Base-by-base conservation (phyloP, 2,888 invertebrate species). In the Beris chalybata region DNA sequence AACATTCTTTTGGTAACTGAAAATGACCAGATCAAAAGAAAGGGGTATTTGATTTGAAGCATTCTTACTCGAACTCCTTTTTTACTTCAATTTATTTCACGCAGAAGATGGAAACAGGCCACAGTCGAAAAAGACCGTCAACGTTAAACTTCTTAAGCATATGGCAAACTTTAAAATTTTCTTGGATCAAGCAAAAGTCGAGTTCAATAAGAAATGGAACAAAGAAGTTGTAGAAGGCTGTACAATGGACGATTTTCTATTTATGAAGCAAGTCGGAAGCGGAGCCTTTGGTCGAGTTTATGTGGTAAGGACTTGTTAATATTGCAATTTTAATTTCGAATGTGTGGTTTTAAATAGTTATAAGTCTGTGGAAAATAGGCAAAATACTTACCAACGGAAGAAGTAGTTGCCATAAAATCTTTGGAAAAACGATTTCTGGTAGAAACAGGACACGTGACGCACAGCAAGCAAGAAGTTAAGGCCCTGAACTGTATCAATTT, bases 211-310 rank as follows among this genome's bases (percentile, higher is more conserved):
- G 15, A 58, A 58, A 29, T 52, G 58, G 58, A 30, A 13, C 5
- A 31, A 66, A n/a, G 59, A 50, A 29, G 11, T 58, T 15, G 30
- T n/a, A 4, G 53, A 58, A 30, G 47, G 29, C n/a, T 53, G 32
- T 45, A 44, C 31, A 5, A 13, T 38, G 4, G 74, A 82, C 11
- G 91, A 93, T 76, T 88, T 92, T 75, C 88, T 90, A 71, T 81
- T 87, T 68, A 80, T 89, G 32, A 87, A 87, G 76, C 92, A 92
- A 0, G 81, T 94, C 67, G 94, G 93, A 4, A 89, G 90, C 0
- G 94, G 94, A 29, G 92, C 92, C 1, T 95, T 93, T 77, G 94
- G 94, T 1, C 85, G 90, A 71, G 94, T 95, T 0, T 84, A 92
- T 70, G 78, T 89, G 57, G 81, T 85, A 52, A 13, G 53, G 11